Evolutionary conservation across 2,888 invertebrate genomes (phyloP).

Genomic region (Hecatera dysodea): DNA sequence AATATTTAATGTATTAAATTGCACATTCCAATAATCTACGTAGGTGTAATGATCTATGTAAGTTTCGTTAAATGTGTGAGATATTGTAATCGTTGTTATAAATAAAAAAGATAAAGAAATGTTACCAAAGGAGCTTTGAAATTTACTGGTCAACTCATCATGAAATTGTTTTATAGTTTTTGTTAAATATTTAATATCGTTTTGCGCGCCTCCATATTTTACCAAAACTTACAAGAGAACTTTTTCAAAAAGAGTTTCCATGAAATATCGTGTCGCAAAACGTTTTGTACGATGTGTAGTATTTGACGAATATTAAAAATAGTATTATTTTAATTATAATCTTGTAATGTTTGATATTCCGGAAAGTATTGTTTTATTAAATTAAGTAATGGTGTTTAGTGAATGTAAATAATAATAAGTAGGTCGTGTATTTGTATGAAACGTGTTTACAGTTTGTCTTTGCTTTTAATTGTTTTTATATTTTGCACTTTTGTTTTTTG

Average conservation of each 20-base stretch:
- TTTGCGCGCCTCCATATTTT: not conserved
- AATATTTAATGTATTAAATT: constrained; percentile 48
- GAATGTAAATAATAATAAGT: constrained; percentile 21
- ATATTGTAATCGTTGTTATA: constrained; percentile 52
- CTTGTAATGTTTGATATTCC: constrained; percentile 17
- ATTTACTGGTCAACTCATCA: constrained; percentile 43
- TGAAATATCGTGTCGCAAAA: not conserved
- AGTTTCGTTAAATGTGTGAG: constrained; percentile 61
- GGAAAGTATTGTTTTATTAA: constrained; percentile 49
- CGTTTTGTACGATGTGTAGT: not conserved
- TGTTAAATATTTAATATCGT: constrained; percentile 32
- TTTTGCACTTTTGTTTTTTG: constrained; percentile 57
- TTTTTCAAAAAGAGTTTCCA: not conserved
- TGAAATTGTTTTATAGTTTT: constrained; percentile 19
- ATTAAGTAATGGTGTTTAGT: constrained; percentile 25
- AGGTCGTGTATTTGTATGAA: constrained; percentile 20
- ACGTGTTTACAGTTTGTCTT: constrained; percentile 27
- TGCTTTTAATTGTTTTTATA: constrained; percentile 49
- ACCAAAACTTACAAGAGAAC: not conserved
- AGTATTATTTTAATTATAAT: constrained; percentile 40
- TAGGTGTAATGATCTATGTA: constrained; percentile 42
- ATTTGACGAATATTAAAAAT: constrained; percentile 3
- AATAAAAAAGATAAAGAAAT: constrained; percentile 49
- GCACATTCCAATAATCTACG: constrained; percentile 69
- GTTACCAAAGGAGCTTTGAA: constrained; percentile 74